These are phyloP conservation scores for Cryptus viduatorius DNA, from an alignment of 2,888 invertebrate species.

Conservation along the genomic window DNA sequence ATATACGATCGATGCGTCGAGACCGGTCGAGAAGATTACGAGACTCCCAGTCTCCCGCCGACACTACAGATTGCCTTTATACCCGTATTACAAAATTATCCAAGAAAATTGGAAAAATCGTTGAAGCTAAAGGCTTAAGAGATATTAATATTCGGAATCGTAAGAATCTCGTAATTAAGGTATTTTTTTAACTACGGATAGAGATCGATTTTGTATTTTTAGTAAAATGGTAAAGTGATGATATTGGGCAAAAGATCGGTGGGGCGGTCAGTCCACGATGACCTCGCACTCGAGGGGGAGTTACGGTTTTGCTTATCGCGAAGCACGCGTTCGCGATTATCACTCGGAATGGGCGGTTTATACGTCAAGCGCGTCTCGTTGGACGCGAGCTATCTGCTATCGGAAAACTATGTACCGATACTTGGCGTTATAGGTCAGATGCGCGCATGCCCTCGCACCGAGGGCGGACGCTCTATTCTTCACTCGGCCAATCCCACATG, in stretches of 20 bases:
- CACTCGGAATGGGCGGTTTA: slow-evolving; percentile 15
- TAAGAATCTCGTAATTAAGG: too few species aligned
- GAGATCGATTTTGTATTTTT: too few species aligned
- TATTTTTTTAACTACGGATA: too few species aligned
- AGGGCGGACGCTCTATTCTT: slow-evolving; percentile 62
- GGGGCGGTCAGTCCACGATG: slow-evolving; percentile 24
- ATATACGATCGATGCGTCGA: slow-evolving; percentile 50
- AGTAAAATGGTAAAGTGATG: too few species aligned
- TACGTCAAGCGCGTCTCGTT: slow-evolving; percentile 43
- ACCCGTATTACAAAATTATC: too few species aligned
- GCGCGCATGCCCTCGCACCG: slow-evolving; percentile 66
- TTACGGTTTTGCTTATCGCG: slow-evolving; percentile 2
- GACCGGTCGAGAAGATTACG: slow-evolving; percentile 3
- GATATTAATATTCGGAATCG: too few species aligned
- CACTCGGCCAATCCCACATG: slow-evolving; percentile 64
- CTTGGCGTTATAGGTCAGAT: slow-evolving; percentile 46
- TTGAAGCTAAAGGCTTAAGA: too few species aligned
- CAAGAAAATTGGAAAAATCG: too few species aligned
- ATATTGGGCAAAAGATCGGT: not conserved
- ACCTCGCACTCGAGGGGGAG: not conserved
- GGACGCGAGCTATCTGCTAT: slow-evolving; percentile 52
- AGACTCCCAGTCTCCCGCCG: not conserved
- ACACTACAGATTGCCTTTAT: too few species aligned
- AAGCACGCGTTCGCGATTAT: slow-evolving; percentile 33
- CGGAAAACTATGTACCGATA: slow-evolving; percentile 36